Percentiles rank a stretch among this genome's conserved stretches.
Conservation (phyloP, 1,140 invertebrate species). For the Ips typographus region DNA sequence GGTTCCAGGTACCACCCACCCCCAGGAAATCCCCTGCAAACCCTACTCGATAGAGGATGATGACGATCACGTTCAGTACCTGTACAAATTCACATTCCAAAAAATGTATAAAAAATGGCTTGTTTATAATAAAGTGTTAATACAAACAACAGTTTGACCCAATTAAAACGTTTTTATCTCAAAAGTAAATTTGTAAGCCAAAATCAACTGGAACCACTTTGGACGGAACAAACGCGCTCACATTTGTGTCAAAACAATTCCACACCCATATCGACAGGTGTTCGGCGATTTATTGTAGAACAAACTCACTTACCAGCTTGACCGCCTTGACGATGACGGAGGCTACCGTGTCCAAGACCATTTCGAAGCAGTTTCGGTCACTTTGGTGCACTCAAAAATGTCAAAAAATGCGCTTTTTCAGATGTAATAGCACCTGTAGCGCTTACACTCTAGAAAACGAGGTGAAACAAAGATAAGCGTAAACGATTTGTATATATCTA, state of each 20-base stretch:
- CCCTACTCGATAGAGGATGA: slow-evolving; percentile 80
- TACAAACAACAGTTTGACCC: no score
- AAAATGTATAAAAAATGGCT: no score
- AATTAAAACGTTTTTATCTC: no score
- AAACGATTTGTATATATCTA: slow-evolving; percentile 22
- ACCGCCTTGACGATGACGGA: slow-evolving; percentile 75
- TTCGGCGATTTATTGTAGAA: no score
- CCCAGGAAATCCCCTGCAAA: slow-evolving; percentile 78
- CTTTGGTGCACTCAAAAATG: neutral
- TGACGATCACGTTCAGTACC: slow-evolving; percentile 77
- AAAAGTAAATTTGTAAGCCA: neutral
- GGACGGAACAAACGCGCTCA: neutral
- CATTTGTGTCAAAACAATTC: neutral
- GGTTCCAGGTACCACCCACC: slow-evolving; percentile 82
- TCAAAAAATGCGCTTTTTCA: neutral
- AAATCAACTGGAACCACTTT: neutral
- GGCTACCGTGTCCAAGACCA: slow-evolving; percentile 74
- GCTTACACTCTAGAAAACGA: slow-evolving; percentile 36
- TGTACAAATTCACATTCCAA: slow-evolving; percentile 43
- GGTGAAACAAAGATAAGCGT: slow-evolving; percentile 31
- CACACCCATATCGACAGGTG: slow-evolving; percentile 41
- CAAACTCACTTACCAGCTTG: slow-evolving; percentile 68
- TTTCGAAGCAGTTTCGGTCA: slow-evolving; percentile 52
- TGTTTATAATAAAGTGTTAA: no score
- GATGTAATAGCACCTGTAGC: slow-evolving; percentile 9